Base-by-base conservation (phyloP, 2,888 invertebrate species). In the Neelides folsomi region DNA sequence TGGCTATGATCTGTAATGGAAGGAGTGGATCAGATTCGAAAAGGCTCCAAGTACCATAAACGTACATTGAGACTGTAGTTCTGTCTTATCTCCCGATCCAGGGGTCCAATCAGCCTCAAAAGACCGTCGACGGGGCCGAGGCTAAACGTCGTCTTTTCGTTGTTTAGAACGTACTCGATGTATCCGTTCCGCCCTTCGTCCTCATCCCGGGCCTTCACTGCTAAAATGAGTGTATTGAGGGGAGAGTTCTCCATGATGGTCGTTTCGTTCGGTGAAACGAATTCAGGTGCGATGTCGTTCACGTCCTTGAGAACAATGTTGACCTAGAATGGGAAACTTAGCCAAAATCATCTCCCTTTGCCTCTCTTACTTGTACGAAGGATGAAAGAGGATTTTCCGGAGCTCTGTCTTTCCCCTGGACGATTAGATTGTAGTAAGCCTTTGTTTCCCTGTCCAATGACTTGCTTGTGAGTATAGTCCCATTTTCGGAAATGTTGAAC, bases 221-320 rank as follows among this genome's bases (percentile, higher is more conserved):
- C 86, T 79, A 87, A 84, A 20, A 92, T 81, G 39, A 90, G 83
- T 2, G 88, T 86, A 68, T 89, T 89, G 40, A 81, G 70, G 10
- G 87, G 82, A 55, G 86, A 82, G 71, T 90, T 90, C 74, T 92
- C 92, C 55, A 81, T 76, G 13, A 92, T 80, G 37, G 81, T 73
- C 35, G 88, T 86, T 67, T 80, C 79, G 67, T 85, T 84, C 18
- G 83, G 77, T 4, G 86, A 82, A 58, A 83, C 77, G 71, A 93
- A 89, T 67, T 81, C 81, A 4, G 93, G 93, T 37, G 84, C 79
- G 77, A 87, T 83, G 70, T 94, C 93, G 73, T 94, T 93, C 57
- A 89, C 84, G 71, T 94, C 93, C 68, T 85, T 81, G 49, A 94
- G 75, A 57, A 82, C 79, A 60, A 93, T 82, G 47, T 83, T 84